These are phyloP conservation scores for Ochropleura leucogaster DNA, from an alignment of 2,888 invertebrate species.

Conservation along the genomic window DNA sequence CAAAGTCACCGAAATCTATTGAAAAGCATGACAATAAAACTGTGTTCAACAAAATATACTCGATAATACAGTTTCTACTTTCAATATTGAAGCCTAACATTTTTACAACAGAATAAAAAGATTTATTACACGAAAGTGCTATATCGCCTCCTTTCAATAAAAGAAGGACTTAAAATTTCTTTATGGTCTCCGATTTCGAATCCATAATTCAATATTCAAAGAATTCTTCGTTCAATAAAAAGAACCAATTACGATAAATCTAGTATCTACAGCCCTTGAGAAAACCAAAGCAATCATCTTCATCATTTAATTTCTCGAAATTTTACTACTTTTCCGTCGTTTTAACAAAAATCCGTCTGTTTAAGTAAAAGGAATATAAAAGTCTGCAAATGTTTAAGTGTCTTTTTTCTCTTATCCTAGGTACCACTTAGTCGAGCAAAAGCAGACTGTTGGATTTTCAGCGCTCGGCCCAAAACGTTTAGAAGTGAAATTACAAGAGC, in stretches of 20 bases:
- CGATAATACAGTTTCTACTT: not conserved
- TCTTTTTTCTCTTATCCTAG: not conserved
- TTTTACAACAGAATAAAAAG: not conserved
- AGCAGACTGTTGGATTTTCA: not conserved
- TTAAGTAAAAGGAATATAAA: conserved; percentile 11
- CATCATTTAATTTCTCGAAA: not conserved
- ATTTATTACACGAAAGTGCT: not conserved
- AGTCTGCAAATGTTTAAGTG: conserved; percentile 11
- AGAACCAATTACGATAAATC: not conserved
- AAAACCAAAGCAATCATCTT: not conserved
- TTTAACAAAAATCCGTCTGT: conserved; percentile 18
- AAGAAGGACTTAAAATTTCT: not conserved
- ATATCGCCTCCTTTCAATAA: not conserved
- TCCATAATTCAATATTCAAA: not conserved
- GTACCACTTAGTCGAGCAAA: not conserved
- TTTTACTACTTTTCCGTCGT: not conserved
- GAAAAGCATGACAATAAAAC: conserved; percentile 3
- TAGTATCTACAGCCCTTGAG: not conserved
- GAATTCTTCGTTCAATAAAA: not conserved
- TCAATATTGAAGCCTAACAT: not conserved
- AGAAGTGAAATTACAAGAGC: not conserved
- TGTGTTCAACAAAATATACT: conserved; percentile 9
- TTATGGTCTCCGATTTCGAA: not conserved
- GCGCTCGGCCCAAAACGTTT: not conserved
- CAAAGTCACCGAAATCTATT: conserved; percentile 16